Conservation (phyloP, 2,797 vertebrate species). For the Euthynnus affinis region DNA sequence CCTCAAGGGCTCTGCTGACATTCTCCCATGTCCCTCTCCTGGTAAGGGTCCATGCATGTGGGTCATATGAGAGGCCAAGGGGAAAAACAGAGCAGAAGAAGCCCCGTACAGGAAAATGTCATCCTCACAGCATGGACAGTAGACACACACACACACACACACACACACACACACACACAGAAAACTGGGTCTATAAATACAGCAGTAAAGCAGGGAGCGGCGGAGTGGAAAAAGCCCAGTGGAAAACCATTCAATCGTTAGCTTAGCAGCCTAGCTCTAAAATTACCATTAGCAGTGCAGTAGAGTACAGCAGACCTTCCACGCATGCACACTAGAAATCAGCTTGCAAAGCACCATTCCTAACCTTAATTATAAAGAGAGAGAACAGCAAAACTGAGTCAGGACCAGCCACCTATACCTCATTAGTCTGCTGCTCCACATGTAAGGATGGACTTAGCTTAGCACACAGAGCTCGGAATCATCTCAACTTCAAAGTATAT, state of each 20-base stretch:
- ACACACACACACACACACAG: slow-evolving; percentile 11
- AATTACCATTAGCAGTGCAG: slow-evolving; percentile 49
- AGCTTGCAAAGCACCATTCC: slow-evolving; percentile 31
- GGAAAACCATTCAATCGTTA: slow-evolving; percentile 67
- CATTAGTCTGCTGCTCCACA: slow-evolving; percentile 36
- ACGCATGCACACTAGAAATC: slow-evolving; percentile 3
- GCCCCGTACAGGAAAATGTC: slow-evolving; percentile 70
- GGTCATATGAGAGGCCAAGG: slow-evolving; percentile 72
- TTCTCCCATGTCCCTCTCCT: slow-evolving; percentile 72
- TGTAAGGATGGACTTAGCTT: slow-evolving; percentile 18
- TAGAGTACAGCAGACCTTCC: slow-evolving; percentile 11
- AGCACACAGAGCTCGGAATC: slow-evolving; percentile 36
- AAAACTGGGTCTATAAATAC: slow-evolving; percentile 73
- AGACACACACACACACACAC: slow-evolving; percentile 24
- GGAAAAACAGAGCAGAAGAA: slow-evolving; percentile 66
- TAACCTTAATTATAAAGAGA: slow-evolving; percentile 50
- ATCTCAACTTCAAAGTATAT: slow-evolving; percentile 60
- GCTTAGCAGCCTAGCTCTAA: slow-evolving; percentile 64
- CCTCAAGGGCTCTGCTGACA: slow-evolving; percentile 77
- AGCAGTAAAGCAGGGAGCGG: slow-evolving; percentile 57
- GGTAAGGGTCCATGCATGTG: slow-evolving; percentile 67
- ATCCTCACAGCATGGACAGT: slow-evolving; percentile 60
- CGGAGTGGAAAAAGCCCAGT: slow-evolving; percentile 63
- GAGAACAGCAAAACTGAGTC: slow-evolving; percentile 45
- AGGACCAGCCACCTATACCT: slow-evolving; percentile 45